phyloP scores from a whole-genome alignment of 2,797 vertebrate species.

The Arremon brunneinucha region DNA sequence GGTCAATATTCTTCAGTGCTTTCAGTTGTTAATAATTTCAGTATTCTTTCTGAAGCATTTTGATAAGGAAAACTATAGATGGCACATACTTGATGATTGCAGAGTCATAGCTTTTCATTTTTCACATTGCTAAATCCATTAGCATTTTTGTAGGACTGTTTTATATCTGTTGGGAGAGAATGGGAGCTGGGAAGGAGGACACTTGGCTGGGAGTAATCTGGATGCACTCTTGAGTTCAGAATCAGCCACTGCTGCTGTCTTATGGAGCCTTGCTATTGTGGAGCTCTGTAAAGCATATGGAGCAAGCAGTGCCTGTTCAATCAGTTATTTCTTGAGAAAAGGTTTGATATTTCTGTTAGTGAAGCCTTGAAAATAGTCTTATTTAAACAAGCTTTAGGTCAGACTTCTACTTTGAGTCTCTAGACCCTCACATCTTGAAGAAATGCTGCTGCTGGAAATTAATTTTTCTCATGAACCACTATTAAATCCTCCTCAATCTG shows the following conservation, averaged over 20 bases:
- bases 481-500: background rate
- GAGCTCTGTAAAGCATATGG: background rate
- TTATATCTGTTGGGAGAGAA: background rate
- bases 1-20: background rate
- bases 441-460: background rate
- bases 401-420: background rate
- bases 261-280: background rate
- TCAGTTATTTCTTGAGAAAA: background rate
- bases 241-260: background rate
- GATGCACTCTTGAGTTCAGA: background rate
- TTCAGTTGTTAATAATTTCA: background rate
- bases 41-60: background rate
- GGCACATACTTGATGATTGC: fast-evolving
- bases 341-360: background rate
- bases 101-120: background rate
- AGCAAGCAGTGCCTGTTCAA: background rate
- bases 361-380: background rate
- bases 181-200: background rate
- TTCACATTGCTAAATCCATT: background rate
- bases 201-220: background rate
- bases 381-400: background rate
- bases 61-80: background rate
- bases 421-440: background rate
- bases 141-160: background rate
- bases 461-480: background rate